phyloP scores from a whole-genome alignment of 2,113 vertebrate genomes.

The Bubo blakistoni region DNA sequence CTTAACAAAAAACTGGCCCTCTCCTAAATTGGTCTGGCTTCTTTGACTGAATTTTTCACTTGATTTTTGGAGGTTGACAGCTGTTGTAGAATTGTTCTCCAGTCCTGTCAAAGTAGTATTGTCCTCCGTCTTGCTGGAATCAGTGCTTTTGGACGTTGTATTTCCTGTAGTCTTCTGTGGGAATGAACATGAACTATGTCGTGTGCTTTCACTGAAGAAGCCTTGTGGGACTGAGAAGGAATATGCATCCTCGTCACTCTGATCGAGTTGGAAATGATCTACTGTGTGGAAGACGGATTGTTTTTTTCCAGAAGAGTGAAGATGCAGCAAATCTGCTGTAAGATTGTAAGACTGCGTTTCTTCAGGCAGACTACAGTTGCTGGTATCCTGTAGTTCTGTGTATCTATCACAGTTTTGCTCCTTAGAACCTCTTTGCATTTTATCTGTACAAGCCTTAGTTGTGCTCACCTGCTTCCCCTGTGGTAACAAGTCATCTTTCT shows the following conservation, averaged over 20 bases:
- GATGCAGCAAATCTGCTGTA: not conserved
- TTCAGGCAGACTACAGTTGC: not conserved
- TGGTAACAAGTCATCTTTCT: not conserved
- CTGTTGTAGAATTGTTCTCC: not conserved
- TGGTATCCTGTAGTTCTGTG: not conserved
- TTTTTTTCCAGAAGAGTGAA: not conserved
- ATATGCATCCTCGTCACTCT: not conserved
- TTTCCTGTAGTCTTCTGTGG: not conserved
- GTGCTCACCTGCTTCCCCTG: not conserved
- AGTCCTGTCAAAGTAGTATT: not conserved
- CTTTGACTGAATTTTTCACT: not conserved
- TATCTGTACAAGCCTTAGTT: not conserved
- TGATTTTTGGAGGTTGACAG: not conserved
- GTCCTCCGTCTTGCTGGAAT: not conserved
- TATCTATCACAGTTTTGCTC: not conserved
- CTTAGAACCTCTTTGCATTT: not conserved
- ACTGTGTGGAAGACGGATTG: not conserved
- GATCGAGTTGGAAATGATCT: not conserved
- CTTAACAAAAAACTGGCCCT: conserved; percentile 32
- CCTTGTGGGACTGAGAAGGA: not conserved
- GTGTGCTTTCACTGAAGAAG: not conserved
- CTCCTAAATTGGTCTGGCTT: not conserved
- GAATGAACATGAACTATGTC: not conserved
- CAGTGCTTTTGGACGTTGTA: not conserved
- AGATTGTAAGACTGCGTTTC: not conserved